Conservation (phyloP, 35 echinoderm and acorn worm genomes). For the Hemicentrotus pulcherrimus region DNA sequence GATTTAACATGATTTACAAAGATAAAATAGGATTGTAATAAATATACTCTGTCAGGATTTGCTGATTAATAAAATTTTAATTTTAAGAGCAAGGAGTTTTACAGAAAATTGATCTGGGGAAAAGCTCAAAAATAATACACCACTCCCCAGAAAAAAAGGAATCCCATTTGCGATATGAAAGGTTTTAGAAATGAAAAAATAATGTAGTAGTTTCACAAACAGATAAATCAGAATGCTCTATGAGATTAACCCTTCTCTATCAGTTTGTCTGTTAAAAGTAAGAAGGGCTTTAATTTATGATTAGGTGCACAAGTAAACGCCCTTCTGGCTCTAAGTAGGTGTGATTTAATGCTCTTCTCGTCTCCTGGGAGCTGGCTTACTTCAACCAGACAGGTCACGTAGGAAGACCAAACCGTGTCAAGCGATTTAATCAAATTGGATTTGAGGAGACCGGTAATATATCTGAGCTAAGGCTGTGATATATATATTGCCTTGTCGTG, state of each 20-base stretch:
- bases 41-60: no score
- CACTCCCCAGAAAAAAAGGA: no score
- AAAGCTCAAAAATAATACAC: no score
- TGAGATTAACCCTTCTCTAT: neutral
- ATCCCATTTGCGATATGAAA: no score
- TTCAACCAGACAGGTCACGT: neutral
- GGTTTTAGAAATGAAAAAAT: no score
- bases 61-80: no score
- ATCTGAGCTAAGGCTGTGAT: neutral
- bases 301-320: neutral
- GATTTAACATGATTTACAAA: no score
- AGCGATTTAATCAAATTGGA: conserved; percentile 13
- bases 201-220: no score
- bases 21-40: no score
- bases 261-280: neutral
- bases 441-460: neutral
- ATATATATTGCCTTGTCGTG: neutral
- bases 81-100: no score
- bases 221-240: no score
- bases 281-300: neutral
- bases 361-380: neutral
- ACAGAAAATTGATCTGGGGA: no score
- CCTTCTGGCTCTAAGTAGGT: neutral
- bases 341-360: neutral
- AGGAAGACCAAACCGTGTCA: neutral